Percentiles rank a stretch among this genome's conserved stretches.
Conservation (phyloP, 2,797 vertebrate species). For the Lophotriccus pileatus region DNA sequence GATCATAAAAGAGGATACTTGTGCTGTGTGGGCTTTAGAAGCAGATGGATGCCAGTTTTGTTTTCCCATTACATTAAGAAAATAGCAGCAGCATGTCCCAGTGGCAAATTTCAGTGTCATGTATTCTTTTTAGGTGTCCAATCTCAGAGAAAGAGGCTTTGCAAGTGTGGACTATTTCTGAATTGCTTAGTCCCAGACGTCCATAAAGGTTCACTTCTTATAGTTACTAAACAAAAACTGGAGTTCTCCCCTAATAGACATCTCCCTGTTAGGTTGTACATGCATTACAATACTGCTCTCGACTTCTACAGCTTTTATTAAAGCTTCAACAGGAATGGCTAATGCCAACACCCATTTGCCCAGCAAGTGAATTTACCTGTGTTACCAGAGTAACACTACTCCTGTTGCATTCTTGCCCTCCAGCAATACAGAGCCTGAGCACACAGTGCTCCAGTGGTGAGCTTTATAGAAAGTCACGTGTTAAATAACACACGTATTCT, state of each 20-base stretch:
- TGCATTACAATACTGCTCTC: rapidly evolving
- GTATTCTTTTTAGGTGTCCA: neutral
- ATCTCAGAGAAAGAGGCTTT: neutral
- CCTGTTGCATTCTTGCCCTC: neutral
- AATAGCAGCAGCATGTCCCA: neutral
- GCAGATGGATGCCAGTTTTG: neutral
- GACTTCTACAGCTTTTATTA: neutral
- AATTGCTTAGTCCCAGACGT: neutral
- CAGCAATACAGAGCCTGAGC: rapidly evolving
- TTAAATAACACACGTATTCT: neutral
- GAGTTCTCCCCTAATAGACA: neutral
- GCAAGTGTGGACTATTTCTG: neutral
- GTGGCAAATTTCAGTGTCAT: neutral
- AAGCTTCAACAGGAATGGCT: neutral
- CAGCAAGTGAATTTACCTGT: neutral
- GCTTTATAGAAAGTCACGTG: neutral
- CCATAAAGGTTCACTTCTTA: neutral
- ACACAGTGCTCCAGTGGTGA: neutral
- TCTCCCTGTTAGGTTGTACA: rapidly evolving
- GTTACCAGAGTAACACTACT: neutral
- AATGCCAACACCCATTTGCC: neutral
- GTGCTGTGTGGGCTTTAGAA: neutral
- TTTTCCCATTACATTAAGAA: neutral
- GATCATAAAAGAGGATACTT: neutral
- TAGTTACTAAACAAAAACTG: neutral